Evolutionary conservation across 2,888 invertebrate species (phyloP), one percentile per base, ranked within the genome.

Genomic region (Dasypogon diadema): DNA sequence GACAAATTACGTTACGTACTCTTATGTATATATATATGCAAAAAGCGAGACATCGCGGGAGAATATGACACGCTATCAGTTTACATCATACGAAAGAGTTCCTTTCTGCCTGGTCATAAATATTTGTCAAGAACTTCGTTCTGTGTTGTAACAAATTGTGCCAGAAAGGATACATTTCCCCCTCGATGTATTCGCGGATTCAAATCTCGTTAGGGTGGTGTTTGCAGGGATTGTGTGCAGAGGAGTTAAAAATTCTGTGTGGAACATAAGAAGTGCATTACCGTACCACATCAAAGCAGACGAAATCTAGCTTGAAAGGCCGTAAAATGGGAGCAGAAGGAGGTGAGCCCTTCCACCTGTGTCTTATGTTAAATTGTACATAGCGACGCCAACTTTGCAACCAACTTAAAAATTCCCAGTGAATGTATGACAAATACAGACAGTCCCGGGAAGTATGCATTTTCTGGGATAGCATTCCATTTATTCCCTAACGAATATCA

Each of bases 221-320:
- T 65, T 65, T 65, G 54, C 54, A 30, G 30, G 54, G 70, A 70
- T 54, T 54, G 54, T 54, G 70, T 54, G 70, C 70, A 54, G 30
- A 70, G 18, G 30, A 54, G 54, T 54, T 70, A 70, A 70, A 70
- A 70, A 70, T 70, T 70, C 54, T 24, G 70, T 70, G 54, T 70
- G 70, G 51, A 51, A 70, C 54, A 70, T 54, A 70, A 70, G 34
- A 70, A 70, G 70, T 70, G 70, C 70, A 70, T 70, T 70, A 70
- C 54, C 51, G 51, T 54, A 54, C 70, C 70, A 14, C 70, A 54
- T 70, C 70, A 70, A 70, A 65, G 65, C 65, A 12, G 46, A 24
- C 65, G 65, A 65, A 65, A 65, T 48, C 46, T 65, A 65, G 24
- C 65, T 14, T 65, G 65, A 65, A 65, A 70, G 70, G 70, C 54